Evolutionary conservation across 2,888 invertebrate genomes (phyloP).

Genomic region (Eupsilia transversa): DNA sequence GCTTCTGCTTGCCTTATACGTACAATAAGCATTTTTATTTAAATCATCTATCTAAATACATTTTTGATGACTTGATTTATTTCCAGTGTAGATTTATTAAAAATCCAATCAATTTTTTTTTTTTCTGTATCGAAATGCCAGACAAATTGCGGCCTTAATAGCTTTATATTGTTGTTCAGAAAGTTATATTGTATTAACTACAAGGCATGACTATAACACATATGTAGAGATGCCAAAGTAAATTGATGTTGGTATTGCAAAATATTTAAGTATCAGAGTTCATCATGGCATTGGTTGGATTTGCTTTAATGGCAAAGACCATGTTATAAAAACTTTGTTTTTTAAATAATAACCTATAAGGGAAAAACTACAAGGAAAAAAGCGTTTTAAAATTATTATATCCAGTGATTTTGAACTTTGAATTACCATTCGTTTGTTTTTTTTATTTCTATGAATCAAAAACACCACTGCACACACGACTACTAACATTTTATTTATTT

Average conservation of each 20-base stretch:
- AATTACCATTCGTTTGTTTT: background rate
- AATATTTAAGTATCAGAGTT: background rate
- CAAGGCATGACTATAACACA: no score
- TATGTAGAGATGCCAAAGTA: background rate
- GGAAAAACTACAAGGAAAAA: background rate
- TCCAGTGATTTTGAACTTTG: background rate
- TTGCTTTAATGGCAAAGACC: background rate
- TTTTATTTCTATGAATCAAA: background rate
- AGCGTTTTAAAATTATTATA: background rate
- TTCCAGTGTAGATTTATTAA: constrained; percentile 12
- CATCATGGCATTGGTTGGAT: background rate
- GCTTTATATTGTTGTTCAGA: constrained; percentile 16
- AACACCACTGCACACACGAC: background rate
- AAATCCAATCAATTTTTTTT: constrained; percentile 35
- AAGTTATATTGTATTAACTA: background rate
- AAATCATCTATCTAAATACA: constrained; percentile 9
- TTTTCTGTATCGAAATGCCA: constrained; percentile 23
- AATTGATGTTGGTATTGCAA: constrained; percentile 4
- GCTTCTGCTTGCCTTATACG: background rate
- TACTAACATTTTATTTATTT: background rate
- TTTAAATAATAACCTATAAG: background rate
- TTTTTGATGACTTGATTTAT: constrained; percentile 23
- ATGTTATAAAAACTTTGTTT: background rate
- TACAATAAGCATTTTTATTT: background rate
- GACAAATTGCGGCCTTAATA: constrained; percentile 20